Percentiles rank a stretch among this genome's conserved stretches.
Conservation (phyloP, 2,888 invertebrate genomes). For the Meteorus colon region DNA sequence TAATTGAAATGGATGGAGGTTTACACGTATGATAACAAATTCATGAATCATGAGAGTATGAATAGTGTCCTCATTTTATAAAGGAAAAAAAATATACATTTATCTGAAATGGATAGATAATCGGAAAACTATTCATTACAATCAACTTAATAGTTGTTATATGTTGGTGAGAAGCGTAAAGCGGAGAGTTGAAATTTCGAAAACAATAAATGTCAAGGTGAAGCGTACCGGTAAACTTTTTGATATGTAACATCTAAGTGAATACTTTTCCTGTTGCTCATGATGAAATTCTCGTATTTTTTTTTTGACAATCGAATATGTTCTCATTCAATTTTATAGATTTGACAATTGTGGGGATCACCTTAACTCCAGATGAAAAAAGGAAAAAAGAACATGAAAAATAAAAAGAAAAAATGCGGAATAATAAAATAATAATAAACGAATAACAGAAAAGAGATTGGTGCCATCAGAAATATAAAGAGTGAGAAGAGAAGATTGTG, state of each 20-base stretch:
- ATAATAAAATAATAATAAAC: constrained; percentile 22
- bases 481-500: constrained; percentile 40
- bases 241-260: not conserved
- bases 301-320: no score
- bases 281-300: no score
- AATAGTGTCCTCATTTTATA: not conserved
- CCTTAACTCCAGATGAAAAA: not conserved
- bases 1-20: not conserved
- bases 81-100: not conserved
- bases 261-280: not conserved
- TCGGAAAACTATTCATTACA: constrained; percentile 2
- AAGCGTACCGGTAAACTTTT: not conserved
- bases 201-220: constrained; percentile 5
- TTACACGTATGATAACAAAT: not conserved
- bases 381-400: constrained; percentile 17
- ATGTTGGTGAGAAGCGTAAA: constrained; percentile 1
- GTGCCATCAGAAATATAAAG: constrained; percentile 54
- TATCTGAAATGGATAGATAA: constrained; percentile 16
- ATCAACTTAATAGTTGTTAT: constrained; percentile 25
- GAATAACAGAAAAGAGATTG: constrained; percentile 43
- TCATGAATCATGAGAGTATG: not conserved
- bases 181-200: not conserved
- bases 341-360: no score
- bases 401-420: constrained; percentile 25
- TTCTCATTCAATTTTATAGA: no score